phyloP scores from a whole-genome alignment of 2,113 vertebrate genomes.

The Jacana jacana region DNA sequence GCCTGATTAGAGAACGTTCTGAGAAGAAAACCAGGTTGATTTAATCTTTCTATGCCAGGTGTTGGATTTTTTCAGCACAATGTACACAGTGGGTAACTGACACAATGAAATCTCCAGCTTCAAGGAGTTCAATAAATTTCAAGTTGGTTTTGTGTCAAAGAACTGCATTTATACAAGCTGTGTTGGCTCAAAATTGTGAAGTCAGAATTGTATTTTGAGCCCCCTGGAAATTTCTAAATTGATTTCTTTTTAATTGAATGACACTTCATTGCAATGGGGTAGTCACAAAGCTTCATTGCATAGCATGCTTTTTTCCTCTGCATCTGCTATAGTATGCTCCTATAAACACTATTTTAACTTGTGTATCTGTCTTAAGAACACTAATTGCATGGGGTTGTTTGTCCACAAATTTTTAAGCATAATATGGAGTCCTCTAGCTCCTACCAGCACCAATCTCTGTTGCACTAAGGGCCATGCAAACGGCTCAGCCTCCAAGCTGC shows the following conservation, averaged over 20 bases:
- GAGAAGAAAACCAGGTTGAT: slow-evolving; percentile 52
- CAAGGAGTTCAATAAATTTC: slow-evolving; percentile 58
- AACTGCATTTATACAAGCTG: slow-evolving; percentile 53
- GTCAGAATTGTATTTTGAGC: slow-evolving; percentile 25
- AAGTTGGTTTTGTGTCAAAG: slow-evolving; percentile 61
- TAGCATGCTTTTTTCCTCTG: not conserved
- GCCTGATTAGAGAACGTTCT: slow-evolving; percentile 25
- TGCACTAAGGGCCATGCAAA: not conserved
- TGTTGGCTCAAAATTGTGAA: slow-evolving; percentile 21
- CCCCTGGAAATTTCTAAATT: slow-evolving; percentile 28
- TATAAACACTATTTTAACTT: not conserved
- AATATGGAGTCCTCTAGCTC: not conserved
- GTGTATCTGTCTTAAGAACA: not conserved
- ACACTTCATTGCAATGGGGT: not conserved
- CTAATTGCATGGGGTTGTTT: not conserved
- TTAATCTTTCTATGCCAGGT: slow-evolving; percentile 31
- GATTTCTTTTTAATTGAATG: slow-evolving; percentile 39
- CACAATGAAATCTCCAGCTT: slow-evolving; percentile 56
- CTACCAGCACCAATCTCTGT: accelerated
- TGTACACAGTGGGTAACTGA: slow-evolving; percentile 14
- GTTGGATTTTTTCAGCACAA: slow-evolving; percentile 31
- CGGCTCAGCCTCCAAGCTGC: not conserved
- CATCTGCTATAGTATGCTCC: not conserved
- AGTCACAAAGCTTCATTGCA: not conserved
- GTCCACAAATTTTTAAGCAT: not conserved